A percentile compares a stretch with the other conserved stretches of the same genome.
These are phyloP conservation scores for Ceratotherium simum DNA, from an alignment of 2,113 vertebrate species.

Conservation along the genomic window DNA sequence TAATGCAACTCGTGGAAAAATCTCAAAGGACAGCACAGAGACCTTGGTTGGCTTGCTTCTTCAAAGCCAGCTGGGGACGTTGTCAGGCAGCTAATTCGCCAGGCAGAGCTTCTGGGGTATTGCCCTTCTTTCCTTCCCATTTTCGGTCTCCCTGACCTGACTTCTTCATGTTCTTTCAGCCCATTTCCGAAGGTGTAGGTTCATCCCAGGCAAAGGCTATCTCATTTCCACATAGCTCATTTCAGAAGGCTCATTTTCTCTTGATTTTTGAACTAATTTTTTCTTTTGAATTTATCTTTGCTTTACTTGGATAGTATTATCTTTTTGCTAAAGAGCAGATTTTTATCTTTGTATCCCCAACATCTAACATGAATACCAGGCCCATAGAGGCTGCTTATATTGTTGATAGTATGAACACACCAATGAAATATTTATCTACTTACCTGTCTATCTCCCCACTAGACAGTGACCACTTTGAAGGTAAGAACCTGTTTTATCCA, in stretches of 20 bases:
- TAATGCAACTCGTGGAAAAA: conserved; percentile 63
- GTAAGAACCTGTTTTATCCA: neutral
- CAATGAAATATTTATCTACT: neutral
- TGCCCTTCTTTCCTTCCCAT: neutral
- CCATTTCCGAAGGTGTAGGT: neutral
- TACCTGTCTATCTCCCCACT: neutral
- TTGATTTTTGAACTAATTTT: neutral
- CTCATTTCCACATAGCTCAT: neutral
- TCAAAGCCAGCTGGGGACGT: neutral
- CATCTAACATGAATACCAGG: neutral
- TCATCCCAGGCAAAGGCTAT: neutral
- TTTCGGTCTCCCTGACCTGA: neutral
- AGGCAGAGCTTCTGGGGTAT: neutral
- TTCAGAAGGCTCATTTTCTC: neutral
- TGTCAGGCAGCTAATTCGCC: neutral
- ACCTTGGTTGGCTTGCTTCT: neutral
- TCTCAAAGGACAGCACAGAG: conserved; percentile 7
- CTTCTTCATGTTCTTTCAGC: neutral
- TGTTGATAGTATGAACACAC: neutral
- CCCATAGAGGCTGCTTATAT: neutral
- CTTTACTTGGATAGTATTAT: neutral
- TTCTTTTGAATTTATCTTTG: neutral
- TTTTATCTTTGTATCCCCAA: neutral
- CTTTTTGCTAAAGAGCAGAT: neutral
- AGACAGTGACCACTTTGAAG: neutral